These are phyloP conservation scores for Emydura subglobosa DNA, from an alignment of 2,113 vertebrate species.

Conservation along the genomic window DNA sequence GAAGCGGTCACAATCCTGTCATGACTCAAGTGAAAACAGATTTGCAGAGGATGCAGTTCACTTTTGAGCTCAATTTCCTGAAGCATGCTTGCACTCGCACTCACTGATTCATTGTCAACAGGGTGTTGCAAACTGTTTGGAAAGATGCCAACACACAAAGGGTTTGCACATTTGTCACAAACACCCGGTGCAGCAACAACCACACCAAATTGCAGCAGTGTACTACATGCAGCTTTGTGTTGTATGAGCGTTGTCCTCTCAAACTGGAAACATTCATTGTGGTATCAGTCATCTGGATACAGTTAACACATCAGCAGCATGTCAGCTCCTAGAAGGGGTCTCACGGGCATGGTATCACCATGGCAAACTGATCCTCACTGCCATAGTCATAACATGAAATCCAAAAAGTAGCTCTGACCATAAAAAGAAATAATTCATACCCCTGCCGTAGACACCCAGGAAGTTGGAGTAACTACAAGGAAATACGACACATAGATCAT, in stretches of 20 bases:
- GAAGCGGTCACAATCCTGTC: background rate
- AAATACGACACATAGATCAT: background rate
- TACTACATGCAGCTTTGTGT: constrained; percentile 3
- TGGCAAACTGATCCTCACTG: background rate
- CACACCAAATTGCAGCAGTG: constrained; percentile 38
- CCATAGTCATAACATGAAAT: rapidly evolving
- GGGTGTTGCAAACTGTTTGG: constrained; percentile 27
- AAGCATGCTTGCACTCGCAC: constrained; percentile 42
- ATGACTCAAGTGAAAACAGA: constrained; percentile 49
- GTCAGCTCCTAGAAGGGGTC: background rate
- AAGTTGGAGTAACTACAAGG: background rate
- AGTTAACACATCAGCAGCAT: background rate
- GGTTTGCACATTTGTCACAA: constrained; percentile 39
- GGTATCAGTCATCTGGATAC: background rate
- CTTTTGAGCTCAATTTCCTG: constrained; percentile 23
- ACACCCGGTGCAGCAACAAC: background rate
- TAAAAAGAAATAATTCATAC: background rate
- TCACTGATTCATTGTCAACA: constrained; percentile 46
- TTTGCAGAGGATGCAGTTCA: constrained; percentile 49
- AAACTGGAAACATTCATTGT: background rate
- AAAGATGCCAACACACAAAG: constrained; percentile 30
- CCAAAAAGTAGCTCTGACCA: rapidly evolving
- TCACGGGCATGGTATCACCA: rapidly evolving
- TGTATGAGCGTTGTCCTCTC: background rate
- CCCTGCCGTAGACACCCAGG: background rate